Evolutionary conservation across 2,888 invertebrate species (phyloP).

Genomic region (Nasonovia ribisnigri): DNA sequence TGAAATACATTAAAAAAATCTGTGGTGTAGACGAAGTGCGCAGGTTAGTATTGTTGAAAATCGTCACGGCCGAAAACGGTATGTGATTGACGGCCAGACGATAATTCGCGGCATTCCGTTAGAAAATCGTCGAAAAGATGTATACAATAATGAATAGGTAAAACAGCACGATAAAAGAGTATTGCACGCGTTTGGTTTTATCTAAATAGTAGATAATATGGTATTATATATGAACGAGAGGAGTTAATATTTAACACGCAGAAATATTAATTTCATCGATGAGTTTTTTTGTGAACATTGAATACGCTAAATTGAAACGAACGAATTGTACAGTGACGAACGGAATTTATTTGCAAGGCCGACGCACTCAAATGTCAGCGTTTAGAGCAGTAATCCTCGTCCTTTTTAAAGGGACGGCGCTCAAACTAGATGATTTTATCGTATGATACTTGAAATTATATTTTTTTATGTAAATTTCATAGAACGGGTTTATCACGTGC

Average conservation of each 20-base stretch:
- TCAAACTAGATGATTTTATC: neutral
- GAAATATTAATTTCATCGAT: neutral
- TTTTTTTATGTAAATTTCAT: no score
- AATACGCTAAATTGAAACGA: neutral
- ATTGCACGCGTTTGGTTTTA: neutral
- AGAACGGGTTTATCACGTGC: no score
- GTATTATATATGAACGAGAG: neutral
- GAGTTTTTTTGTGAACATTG: neutral
- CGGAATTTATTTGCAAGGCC: conserved; percentile 28
- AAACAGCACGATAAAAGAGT: neutral
- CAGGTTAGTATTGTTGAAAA: neutral
- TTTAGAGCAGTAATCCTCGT: neutral
- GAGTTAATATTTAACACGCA: neutral
- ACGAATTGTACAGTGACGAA: neutral
- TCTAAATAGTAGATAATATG: neutral
- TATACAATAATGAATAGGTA: neutral
- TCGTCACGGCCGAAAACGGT: neutral
- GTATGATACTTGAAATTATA: no score
- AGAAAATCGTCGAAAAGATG: neutral
- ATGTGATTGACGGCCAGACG: neutral
- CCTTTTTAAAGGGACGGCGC: neutral
- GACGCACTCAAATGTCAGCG: neutral
- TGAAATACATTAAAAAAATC: neutral
- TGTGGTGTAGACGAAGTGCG: neutral
- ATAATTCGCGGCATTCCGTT: neutral